Percentiles rank a stretch among this genome's conserved stretches.
These are phyloP conservation scores for Periparus ater DNA, from an alignment of 2,797 vertebrate species.

Conservation along the genomic window DNA sequence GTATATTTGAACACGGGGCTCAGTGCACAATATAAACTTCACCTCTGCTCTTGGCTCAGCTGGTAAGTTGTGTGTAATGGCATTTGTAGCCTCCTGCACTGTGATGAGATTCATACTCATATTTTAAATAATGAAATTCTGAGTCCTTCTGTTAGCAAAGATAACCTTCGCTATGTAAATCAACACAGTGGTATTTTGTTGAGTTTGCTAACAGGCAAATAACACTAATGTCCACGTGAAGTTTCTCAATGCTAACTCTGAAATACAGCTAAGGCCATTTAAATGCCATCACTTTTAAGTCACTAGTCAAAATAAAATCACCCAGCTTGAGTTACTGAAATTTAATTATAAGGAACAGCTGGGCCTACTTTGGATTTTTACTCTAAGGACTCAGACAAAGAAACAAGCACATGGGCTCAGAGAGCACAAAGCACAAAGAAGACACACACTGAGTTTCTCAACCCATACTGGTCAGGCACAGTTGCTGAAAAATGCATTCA, in stretches of 20 bases:
- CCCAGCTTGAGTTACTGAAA: conserved; percentile 32
- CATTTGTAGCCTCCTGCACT: neutral
- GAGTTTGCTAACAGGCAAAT: conserved; percentile 61
- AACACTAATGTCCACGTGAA: conserved; percentile 45
- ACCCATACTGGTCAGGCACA: neutral
- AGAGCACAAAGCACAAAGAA: neutral
- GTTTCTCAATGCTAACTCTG: conserved; percentile 58
- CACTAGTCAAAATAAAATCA: conserved; percentile 61
- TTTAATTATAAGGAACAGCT: conserved; percentile 63
- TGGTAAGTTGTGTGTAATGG: neutral
- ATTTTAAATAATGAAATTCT: conserved; percentile 49
- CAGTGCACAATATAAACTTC: neutral
- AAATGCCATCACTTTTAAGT: conserved; percentile 61
- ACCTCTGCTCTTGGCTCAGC: conserved; percentile 1
- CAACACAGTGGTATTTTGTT: conserved; percentile 34
- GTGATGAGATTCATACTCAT: conserved; percentile 15
- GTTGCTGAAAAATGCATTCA: neutral
- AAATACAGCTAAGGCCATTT: conserved; percentile 51
- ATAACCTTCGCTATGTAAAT: conserved; percentile 68
- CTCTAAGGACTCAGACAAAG: neutral
- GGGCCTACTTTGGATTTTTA: conserved; percentile 49
- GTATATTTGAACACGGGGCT: neutral
- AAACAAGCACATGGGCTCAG: neutral
- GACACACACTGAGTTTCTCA: neutral
- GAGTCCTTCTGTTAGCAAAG: conserved; percentile 35